Evolutionary conservation across 2,797 vertebrate species (phyloP), one percentile per base, ranked within the genome.

Genomic region (Odontamblyopus rebecca): DNA sequence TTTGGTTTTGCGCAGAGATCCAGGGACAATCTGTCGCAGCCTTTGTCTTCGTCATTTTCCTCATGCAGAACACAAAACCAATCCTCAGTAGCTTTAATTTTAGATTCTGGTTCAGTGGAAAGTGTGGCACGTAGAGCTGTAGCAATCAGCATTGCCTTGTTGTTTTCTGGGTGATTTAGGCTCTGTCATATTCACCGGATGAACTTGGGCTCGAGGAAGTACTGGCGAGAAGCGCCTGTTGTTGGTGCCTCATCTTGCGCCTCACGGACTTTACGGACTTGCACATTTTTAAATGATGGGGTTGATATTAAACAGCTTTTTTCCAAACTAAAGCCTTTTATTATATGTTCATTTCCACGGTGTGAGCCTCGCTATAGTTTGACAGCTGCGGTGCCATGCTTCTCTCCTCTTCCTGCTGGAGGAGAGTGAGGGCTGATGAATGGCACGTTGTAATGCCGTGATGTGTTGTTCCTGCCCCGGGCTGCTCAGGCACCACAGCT

Each of bases 271-370:
- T 18, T 53, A 96, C 94, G 82, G 95, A 96, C 91, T 94, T 97
- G 95, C 96, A 97, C 95, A 97, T 94, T 93, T 96, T 95, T 93
- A 95, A 96, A 96, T 95, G 95, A 95, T 94, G 94, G 95, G 95
- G 95, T 96, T 96, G 94, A 95, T 93, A 93, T 92, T 93, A 93
- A 91, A 92, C 85, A 85, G 84, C 82, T 88, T 90, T 88, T 91
- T 92, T 90, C 89, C 84, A 90, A 92, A 75, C 75, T 89, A 35
- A 63, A 88, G 89, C 66, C 83, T 85, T 75, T 79, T 32, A 60
- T 74, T 78, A 54, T 78, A 54, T 15, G 44, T 68, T 56, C n/a
- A 56, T 68, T 61, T 18, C 67, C 57, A 41, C 26, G 66, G 44
- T 68, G 59, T 74, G 72, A 70, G 50, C 38, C 38, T 68, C 69